phyloP scores from a whole-genome alignment of 2,113 vertebrate genomes.

The Psammodynastes pulverulentus region DNA sequence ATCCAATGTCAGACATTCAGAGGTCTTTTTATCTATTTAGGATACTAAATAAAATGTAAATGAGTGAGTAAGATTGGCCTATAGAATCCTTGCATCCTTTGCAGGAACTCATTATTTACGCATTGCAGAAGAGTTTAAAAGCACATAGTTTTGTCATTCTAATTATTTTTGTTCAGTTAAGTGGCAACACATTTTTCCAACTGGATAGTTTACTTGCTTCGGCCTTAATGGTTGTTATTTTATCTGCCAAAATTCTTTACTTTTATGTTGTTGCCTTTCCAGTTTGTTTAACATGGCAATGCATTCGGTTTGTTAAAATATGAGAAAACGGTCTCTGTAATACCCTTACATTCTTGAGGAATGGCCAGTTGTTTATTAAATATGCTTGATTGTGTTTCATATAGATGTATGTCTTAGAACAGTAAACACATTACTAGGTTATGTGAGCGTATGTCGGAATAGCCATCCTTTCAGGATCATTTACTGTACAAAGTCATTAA shows the following conservation, averaged over 20 bases:
- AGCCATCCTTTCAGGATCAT: conserved; percentile 22
- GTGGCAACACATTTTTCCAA: conserved; percentile 40
- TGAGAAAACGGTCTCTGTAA: conserved; percentile 30
- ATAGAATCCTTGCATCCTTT: conserved; percentile 18
- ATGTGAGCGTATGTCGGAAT: not conserved
- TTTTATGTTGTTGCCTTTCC: conserved; percentile 44
- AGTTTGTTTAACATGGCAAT: conserved; percentile 35
- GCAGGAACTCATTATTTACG: conserved; percentile 36
- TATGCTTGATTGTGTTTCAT: not conserved
- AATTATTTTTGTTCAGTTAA: conserved; percentile 63
- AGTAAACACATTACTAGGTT: not conserved
- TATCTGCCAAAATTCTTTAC: conserved; percentile 40
- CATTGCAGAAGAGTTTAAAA: conserved; percentile 52
- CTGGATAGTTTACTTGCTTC: conserved; percentile 44
- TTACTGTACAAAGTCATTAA: conserved; percentile 7
- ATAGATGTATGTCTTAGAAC: conserved; percentile 11
- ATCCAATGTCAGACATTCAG: not conserved
- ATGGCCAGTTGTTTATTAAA: conserved; percentile 40
- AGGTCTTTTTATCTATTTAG: not conserved
- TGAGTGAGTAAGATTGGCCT: conserved; percentile 38
- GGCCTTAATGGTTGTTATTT: conserved; percentile 45
- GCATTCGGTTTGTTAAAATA: conserved; percentile 42
- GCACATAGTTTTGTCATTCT: conserved; percentile 38
- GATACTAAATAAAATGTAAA: conserved; percentile 6
- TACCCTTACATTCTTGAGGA: not conserved